Base-by-base conservation (phyloP, 2,797 vertebrate species). In the Acanthurus leucopareius region DNA sequence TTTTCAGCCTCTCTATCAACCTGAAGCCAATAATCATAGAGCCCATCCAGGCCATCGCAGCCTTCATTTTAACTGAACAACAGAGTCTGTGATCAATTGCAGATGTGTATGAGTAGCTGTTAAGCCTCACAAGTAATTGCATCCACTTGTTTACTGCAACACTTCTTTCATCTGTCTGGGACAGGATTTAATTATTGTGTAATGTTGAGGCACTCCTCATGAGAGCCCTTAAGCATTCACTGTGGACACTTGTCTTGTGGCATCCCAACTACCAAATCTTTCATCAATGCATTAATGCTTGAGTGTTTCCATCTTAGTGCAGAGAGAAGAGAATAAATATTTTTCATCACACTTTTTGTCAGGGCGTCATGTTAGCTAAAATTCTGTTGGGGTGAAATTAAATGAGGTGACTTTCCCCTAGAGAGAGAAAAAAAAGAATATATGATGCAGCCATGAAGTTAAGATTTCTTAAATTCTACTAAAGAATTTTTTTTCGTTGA, bases 71-170 rank as follows among this genome's bases (percentile, higher is more conserved):
- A 35, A 40, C 49, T 57, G 3, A 51, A 62, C 28, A 78, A 60
- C 71, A 84, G 67, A 40, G 22, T 52, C 56, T 77, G 73, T 48
- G 54, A 83, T 73, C 13, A 15, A n/a, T 60, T 73, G 54, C 56
- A 65, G 40, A 4, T 32, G 25, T 25, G 20, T n/a, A 1, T 22
- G 53, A 67, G 65, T 10, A 32, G 70, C 59, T 60, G 44, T 80
- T 60, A 77, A 68, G 57, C 7, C 52, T 69, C 44, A 20, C 44
- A 25, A 53, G 56, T 80, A 73, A 82, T 75, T 81, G 28, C 53
- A 58, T 71, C 75, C 69, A 58, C 56, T 80, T 80, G 77, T 74
- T 68, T 74, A 68, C 62, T 51, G 47, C n/a, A 49, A 56, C 48
- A 40, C 32, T 40, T 71, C 68, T 54, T 67, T 66, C 25, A 53